A percentile compares a stretch with the other conserved stretches of the same genome.
phyloP scores from a whole-genome alignment of 2,113 vertebrate species.

The Bolborhynchus lineola region DNA sequence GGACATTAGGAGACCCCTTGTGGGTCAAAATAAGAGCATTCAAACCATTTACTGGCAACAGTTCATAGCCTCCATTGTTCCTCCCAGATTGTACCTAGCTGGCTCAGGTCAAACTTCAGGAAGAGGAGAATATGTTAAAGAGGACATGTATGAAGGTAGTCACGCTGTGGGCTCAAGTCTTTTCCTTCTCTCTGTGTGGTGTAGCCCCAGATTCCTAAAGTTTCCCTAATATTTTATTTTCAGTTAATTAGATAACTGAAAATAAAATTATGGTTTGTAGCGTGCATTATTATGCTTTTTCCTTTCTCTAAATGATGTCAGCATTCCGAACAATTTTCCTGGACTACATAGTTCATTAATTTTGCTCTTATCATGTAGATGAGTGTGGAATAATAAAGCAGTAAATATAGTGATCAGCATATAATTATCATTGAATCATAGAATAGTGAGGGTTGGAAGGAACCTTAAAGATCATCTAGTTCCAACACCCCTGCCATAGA shows the following conservation, averaged over 20 bases:
- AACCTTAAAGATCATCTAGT: no score
- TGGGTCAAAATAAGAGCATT: not conserved
- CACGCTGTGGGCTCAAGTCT: rapidly evolving
- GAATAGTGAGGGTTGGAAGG: no score
- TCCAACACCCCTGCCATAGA: no score
- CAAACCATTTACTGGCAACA: not conserved
- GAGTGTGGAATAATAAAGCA: not conserved
- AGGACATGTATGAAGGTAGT: not conserved
- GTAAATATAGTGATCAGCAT: not conserved
- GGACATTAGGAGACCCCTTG: not conserved
- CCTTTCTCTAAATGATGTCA: not conserved
- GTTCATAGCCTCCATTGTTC: not conserved
- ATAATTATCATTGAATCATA: not conserved
- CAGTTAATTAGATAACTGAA: not conserved
- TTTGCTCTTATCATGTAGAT: not conserved
- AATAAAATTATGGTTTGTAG: not conserved
- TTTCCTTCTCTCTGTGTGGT: not conserved
- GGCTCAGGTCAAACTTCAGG: not conserved
- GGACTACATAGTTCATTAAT: not conserved
- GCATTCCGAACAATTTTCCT: not conserved
- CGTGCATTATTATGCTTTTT: not conserved
- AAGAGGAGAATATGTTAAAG: not conserved
- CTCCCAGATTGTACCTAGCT: not conserved
- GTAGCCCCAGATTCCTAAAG: not conserved
- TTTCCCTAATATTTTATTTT: not conserved